phyloP scores from a whole-genome alignment of 2,888 invertebrate species.

The Carterocephalus palaemon region DNA sequence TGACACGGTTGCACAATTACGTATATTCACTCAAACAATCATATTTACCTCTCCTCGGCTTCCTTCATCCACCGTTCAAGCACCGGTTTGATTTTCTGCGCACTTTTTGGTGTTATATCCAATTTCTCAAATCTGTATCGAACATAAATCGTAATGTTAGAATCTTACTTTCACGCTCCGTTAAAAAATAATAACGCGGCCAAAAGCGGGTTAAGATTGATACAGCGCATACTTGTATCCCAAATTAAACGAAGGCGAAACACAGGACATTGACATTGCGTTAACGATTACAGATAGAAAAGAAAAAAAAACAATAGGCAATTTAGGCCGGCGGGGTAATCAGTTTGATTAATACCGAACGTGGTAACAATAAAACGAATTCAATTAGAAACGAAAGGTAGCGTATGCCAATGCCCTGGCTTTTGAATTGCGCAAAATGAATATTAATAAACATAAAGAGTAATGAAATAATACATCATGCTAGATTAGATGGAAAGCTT shows the following conservation, averaged over 20 bases:
- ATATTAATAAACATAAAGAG: slow-evolving; percentile 58
- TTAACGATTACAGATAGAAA: slow-evolving; percentile 65
- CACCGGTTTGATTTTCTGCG: slow-evolving; percentile 99
- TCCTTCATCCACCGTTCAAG: slow-evolving; percentile 99
- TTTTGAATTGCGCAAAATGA: slow-evolving; percentile 79
- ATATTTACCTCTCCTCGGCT: slow-evolving; percentile 95
- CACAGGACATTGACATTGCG: slow-evolving; percentile 84
- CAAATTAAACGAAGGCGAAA: slow-evolving; percentile 68
- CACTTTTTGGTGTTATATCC: slow-evolving; percentile 99
- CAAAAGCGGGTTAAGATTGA: slow-evolving; percentile 30
- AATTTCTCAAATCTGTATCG: slow-evolving; percentile 97
- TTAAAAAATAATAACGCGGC: slow-evolving; percentile 43
- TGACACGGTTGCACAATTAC: slow-evolving; percentile 67
- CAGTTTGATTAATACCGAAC: slow-evolving; percentile 77
- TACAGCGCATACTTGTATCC: slow-evolving; percentile 39
- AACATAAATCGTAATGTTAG: slow-evolving; percentile 76
- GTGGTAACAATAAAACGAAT: slow-evolving; percentile 74
- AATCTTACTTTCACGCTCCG: slow-evolving; percentile 61
- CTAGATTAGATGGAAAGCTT: slow-evolving; percentile 75
- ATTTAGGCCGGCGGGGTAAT: slow-evolving; percentile 74
- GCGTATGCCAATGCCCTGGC: slow-evolving; percentile 95
- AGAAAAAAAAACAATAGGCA: slow-evolving; percentile 74
- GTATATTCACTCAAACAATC: slow-evolving; percentile 69
- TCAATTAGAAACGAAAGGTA: slow-evolving; percentile 76
- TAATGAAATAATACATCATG: slow-evolving; percentile 78